These are phyloP conservation scores for Drosophila arawakana DNA, from an alignment of 1,140 invertebrate species.

Conservation along the genomic window DNA sequence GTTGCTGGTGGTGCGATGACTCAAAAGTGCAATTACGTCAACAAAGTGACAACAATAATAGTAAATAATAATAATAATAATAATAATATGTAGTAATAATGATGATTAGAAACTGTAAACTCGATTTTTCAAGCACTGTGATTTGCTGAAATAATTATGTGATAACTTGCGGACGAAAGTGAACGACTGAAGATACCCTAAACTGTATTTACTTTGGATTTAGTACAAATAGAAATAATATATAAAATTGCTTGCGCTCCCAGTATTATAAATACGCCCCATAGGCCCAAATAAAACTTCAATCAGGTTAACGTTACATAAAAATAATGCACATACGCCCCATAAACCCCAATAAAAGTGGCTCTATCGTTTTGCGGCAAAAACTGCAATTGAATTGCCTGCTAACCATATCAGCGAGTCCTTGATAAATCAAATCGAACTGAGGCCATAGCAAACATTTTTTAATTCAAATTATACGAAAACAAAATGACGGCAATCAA, in stretches of 20 bases:
- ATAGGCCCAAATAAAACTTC: neutral
- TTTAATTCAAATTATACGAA: constrained; percentile 44
- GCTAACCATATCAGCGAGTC: constrained; percentile 37
- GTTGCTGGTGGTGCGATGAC: constrained; percentile 55
- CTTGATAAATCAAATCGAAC: constrained; percentile 23
- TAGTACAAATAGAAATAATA: too few relatives aligned
- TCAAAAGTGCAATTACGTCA: constrained; percentile 75
- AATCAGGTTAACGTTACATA: neutral
- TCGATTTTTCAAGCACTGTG: constrained; percentile 54
- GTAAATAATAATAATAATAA: too few relatives aligned
- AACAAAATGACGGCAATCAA: constrained; percentile 51
- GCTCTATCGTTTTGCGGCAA: constrained; percentile 33
- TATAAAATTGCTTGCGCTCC: too few relatives aligned
- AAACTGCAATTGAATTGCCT: constrained; percentile 18
- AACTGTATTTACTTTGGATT: neutral
- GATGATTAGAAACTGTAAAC: constrained; percentile 74
- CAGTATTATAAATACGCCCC: too few relatives aligned
- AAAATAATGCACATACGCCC: constrained; percentile 23
- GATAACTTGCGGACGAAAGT: neutral
- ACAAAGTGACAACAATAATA: constrained; percentile 39
- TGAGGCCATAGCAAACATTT: constrained; percentile 16
- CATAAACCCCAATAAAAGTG: constrained; percentile 24
- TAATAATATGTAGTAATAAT: constrained; percentile 25
- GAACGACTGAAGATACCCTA: neutral
- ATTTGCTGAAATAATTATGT: constrained; percentile 17